A percentile compares a stretch with the other conserved stretches of the same genome.
Evolutionary conservation across 2,113 vertebrate species (phyloP).

Genomic region (Mus pahari): DNA sequence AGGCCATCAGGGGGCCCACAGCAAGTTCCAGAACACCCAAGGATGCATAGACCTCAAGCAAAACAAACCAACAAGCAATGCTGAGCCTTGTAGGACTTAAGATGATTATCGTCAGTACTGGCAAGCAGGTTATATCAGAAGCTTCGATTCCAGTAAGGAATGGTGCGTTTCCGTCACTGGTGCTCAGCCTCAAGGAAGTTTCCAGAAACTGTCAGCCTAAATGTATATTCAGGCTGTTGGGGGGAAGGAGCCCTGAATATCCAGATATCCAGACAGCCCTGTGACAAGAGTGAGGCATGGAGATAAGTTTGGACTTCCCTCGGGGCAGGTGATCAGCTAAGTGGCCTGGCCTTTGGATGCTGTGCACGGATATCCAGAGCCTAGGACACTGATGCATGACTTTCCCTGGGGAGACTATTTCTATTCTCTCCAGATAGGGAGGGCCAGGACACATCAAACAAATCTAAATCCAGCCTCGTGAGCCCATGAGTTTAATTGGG

Average conservation of each 20-base stretch:
- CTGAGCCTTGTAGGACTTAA: background rate
- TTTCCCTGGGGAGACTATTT: background rate
- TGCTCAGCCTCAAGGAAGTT: background rate
- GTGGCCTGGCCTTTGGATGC: background rate
- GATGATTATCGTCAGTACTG: too few species aligned
- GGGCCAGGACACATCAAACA: background rate
- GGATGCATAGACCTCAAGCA: background rate
- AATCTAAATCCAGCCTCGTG: background rate
- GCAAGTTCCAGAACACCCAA: background rate
- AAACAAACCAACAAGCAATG: background rate
- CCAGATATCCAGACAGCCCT: background rate
- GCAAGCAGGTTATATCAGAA: background rate
- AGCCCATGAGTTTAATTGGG: background rate
- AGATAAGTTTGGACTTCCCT: background rate
- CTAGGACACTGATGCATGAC: background rate
- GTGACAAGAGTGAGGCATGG: background rate
- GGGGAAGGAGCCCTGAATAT: fast-evolving
- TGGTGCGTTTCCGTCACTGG: fast-evolving
- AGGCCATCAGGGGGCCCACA: background rate
- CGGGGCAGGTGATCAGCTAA: background rate
- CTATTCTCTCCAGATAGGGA: background rate
- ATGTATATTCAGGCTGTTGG: background rate
- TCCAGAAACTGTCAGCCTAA: background rate
- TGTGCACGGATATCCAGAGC: background rate
- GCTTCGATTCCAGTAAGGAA: background rate